Evolutionary conservation across 2,113 vertebrate species (phyloP).

Genomic region (Erythrocebus patas): DNA sequence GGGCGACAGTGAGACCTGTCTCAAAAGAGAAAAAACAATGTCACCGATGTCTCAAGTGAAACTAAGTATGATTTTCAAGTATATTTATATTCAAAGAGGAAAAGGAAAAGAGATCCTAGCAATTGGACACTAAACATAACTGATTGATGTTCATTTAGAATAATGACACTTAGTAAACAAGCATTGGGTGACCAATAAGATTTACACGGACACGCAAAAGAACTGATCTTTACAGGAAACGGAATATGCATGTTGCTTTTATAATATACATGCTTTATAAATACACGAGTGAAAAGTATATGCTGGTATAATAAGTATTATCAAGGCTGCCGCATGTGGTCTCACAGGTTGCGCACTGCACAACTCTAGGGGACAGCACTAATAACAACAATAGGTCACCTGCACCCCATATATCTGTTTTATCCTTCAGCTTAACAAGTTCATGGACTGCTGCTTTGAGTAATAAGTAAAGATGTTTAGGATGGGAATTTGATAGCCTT

Average conservation of each 20-base stretch:
- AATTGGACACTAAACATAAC: neutral
- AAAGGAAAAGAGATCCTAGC: neutral
- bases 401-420: fast-evolving
- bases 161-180: neutral
- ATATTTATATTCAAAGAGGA: neutral
- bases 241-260: neutral
- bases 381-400: no score
- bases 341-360: neutral
- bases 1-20: no score
- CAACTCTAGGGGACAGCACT: neutral
- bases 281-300: neutral
- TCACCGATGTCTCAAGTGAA: neutral
- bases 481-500: neutral
- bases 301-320: neutral
- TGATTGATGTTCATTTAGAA: neutral
- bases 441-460: neutral
- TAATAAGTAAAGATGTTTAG: neutral
- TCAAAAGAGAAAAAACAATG: neutral
- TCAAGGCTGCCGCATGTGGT: neutral
- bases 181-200: neutral
- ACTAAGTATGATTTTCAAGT: neutral
- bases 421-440: neutral
- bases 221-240: neutral
- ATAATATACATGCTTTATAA: neutral
- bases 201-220: neutral